Percentiles rank a stretch among this genome's conserved stretches.
phyloP scores from a whole-genome alignment of 2,113 vertebrate species.

The Numida meleagris region DNA sequence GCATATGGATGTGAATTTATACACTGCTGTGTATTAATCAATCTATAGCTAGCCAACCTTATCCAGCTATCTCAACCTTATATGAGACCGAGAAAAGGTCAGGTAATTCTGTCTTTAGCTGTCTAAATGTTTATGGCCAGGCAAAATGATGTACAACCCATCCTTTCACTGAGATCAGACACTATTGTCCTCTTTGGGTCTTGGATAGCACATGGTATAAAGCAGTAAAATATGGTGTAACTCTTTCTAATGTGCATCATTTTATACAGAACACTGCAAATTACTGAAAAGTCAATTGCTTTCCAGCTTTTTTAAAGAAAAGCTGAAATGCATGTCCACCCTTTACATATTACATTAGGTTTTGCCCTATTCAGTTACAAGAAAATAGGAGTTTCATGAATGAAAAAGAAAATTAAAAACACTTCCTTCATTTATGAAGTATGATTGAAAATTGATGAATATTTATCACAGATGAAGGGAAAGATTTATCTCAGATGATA shows the following conservation, averaged over 20 bases:
- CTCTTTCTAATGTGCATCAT: background rate
- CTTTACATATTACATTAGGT: background rate
- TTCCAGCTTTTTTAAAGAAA: background rate
- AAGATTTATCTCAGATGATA: background rate
- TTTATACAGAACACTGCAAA: background rate
- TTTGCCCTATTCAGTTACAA: background rate
- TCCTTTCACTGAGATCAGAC: background rate
- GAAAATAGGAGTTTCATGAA: background rate
- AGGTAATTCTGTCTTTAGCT: background rate
- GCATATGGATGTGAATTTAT: background rate
- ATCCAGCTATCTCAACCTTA: background rate
- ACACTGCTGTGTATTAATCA: background rate
- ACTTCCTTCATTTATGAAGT: background rate
- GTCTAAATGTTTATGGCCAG: background rate
- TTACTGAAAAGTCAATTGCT: background rate
- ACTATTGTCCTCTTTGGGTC: background rate
- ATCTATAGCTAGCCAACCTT: too few species aligned
- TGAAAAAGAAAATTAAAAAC: background rate
- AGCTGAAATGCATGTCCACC: rapidly evolving
- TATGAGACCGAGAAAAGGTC: background rate
- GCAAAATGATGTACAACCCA: background rate
- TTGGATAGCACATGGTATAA: too few species aligned
- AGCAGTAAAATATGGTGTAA: background rate
- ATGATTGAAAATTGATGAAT: background rate
- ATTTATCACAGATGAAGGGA: background rate